Evolutionary conservation across 2,888 invertebrate species (phyloP), one percentile per base, ranked within the genome.

Genomic region (Cheilosia soror): DNA sequence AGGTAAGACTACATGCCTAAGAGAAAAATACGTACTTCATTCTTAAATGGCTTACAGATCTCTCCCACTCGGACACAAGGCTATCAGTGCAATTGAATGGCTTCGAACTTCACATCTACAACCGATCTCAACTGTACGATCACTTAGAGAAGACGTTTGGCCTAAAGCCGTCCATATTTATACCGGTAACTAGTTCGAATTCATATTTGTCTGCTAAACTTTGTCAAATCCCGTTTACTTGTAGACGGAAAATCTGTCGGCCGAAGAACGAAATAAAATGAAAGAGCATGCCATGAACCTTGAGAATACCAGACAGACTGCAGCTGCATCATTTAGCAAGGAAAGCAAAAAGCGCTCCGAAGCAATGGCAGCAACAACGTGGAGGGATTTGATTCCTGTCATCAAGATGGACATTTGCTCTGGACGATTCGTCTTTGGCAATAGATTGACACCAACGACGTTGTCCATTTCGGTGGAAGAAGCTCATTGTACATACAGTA

Each of bases 321-420:
- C 84, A 20, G 90, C 93, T 15, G 93, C 93, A 1, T 87, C 88
- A 83, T 77, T 81, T n/a, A 89, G 90, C 42, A 90, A 90, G 20
- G 91, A 92, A 65, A 91, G 90, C 62, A 93, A 93, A 62, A 93
- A 93, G 85, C 93, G 96, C 88, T 95, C 96, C 1, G 96, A 97
- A 90, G 97, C 97, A 7, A 96, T 96, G 83, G 95, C 97, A 93
- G 96, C 96, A 4, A 94, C 97, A 88, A 97, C 97, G 2, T 99
- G 98, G 99, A 94, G 98, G 87, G 98, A 98, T 93, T 94, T 99
- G 88, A 97, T 99, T 90, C 99, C 99, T 42, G 98, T 98, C 71
- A 98, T 98, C 84, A 99, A 99, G 93, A 94, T 98, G 87, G 98
- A 99, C 91, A 95, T 99, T 65, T 96, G 96, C 88, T 96, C 97